phyloP scores from a whole-genome alignment of 2,888 invertebrate species.

The Ophion ellenae region DNA sequence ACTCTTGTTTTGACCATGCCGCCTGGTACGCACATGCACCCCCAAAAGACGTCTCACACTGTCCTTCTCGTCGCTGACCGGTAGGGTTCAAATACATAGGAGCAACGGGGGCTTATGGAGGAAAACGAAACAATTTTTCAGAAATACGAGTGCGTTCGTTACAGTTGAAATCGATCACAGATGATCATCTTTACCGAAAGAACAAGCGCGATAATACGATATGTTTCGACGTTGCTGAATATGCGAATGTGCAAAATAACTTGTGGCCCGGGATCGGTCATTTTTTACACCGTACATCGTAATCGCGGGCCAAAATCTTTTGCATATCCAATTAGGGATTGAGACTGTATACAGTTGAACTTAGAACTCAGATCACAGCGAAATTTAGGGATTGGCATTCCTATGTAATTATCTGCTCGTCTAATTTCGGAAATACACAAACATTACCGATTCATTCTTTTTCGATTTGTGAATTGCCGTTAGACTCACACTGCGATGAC shows the following conservation, averaged over 20 bases:
- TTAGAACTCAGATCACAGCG: too few relatives aligned
- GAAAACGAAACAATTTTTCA: conserved; percentile 1
- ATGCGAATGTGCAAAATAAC: neutral
- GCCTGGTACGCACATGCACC: neutral
- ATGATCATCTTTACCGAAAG: conserved; percentile 17
- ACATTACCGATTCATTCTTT: too few relatives aligned
- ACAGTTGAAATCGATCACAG: conserved; percentile 11
- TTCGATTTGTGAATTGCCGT: too few relatives aligned
- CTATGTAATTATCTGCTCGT: too few relatives aligned
- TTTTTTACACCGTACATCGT: neutral
- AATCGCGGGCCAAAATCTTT: neutral
- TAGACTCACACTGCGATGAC: too few relatives aligned
- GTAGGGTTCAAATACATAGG: neutral
- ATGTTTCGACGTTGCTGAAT: conserved; percentile 3
- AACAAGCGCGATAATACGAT: conserved; percentile 20
- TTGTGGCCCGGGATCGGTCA: conserved; percentile 3
- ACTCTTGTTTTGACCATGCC: conserved; percentile 32
- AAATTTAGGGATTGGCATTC: too few relatives aligned
- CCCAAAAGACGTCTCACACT: too few relatives aligned
- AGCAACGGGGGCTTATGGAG: neutral
- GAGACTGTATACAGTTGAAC: too few relatives aligned
- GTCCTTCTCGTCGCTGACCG: too few relatives aligned
- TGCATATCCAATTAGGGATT: neutral
- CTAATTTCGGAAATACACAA: too few relatives aligned
- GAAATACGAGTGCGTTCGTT: conserved; percentile 7